A percentile compares a stretch with the other conserved stretches of the same genome.
Conservation (phyloP, 2,888 invertebrate genomes). For the Gryllus longicercus region DNA sequence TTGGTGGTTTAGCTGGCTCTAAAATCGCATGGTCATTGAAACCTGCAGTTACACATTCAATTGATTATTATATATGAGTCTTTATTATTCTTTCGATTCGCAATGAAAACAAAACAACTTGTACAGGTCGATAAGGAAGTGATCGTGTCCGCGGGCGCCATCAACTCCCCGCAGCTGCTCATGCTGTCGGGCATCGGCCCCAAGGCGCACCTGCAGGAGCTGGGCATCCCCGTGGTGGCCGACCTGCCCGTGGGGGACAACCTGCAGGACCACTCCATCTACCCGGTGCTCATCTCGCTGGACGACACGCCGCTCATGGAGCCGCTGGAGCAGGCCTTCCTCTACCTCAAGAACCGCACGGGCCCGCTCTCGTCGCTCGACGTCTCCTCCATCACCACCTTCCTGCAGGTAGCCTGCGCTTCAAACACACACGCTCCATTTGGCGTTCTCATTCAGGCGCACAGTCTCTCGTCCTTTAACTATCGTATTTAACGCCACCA, state of each 20-base stretch:
- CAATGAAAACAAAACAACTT: not conserved
- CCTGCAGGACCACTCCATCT: conserved; percentile 85
- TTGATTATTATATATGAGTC: too few species aligned
- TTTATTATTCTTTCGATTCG: not conserved
- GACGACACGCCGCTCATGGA: conserved; percentile 78
- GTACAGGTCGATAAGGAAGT: conserved; percentile 62
- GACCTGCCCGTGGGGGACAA: conserved; percentile 81
- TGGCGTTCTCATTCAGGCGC: too few species aligned
- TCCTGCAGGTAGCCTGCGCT: not conserved
- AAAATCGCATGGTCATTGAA: too few species aligned
- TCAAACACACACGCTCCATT: too few species aligned
- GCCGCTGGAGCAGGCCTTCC: conserved; percentile 68
- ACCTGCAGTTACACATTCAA: too few species aligned
- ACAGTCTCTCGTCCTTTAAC: too few species aligned
- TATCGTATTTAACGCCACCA: too few species aligned
- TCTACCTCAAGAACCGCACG: conserved; percentile 64
- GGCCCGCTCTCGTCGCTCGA: not conserved
- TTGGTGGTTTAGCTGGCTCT: too few species aligned
- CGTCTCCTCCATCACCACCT: not conserved
- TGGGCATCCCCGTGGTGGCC: conserved; percentile 68
- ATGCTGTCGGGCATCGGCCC: conserved; percentile 90
- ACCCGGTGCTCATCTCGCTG: conserved; percentile 76
- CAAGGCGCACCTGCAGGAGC: conserved; percentile 64
- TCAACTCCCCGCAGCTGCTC: conserved; percentile 86
- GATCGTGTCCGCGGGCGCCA: conserved; percentile 61